Conservation (phyloP, 1,140 invertebrate species). For the Venustaconcha ellipsiformis region DNA sequence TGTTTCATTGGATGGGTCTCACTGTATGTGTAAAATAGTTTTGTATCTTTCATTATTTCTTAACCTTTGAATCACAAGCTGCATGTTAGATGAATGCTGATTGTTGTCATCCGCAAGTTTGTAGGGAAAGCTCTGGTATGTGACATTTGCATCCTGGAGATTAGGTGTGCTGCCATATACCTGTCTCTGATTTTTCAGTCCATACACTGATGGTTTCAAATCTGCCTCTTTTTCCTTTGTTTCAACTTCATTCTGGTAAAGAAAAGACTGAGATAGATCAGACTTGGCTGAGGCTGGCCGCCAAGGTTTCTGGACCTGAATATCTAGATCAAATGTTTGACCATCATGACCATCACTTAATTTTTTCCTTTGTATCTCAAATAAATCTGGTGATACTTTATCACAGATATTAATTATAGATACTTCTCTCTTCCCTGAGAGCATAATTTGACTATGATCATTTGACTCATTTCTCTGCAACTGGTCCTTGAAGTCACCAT, state of each 20-base stretch:
- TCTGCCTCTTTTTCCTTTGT: slow-evolving; percentile 21
- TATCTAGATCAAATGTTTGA: not conserved
- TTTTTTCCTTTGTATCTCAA: slow-evolving; percentile 33
- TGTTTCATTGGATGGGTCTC: too few species aligned
- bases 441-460: not conserved
- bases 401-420: slow-evolving; percentile 24
- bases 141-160: slow-evolving; percentile 2
- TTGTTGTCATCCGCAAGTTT: slow-evolving; percentile 13
- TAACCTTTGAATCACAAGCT: too few species aligned
- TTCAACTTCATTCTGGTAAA: slow-evolving; percentile 5
- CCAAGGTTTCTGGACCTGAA: too few species aligned
- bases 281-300: not conserved
- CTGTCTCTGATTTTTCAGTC: slow-evolving; percentile 40
- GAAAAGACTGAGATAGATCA: slow-evolving; percentile 1
- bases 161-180: slow-evolving; percentile 46
- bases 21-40: too few species aligned
- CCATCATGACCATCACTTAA: slow-evolving; percentile 4
- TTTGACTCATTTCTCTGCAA: slow-evolving; percentile 5
- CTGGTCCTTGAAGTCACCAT: not conserved
- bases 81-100: too few species aligned
- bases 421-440: not conserved
- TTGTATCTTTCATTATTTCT: too few species aligned
- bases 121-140: slow-evolving; percentile 27
- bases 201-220: slow-evolving; percentile 49
- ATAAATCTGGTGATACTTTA: slow-evolving; percentile 24